Evolutionary conservation across 1,140 invertebrate genomes (phyloP).

Genomic region (Periplaneta americana): DNA sequence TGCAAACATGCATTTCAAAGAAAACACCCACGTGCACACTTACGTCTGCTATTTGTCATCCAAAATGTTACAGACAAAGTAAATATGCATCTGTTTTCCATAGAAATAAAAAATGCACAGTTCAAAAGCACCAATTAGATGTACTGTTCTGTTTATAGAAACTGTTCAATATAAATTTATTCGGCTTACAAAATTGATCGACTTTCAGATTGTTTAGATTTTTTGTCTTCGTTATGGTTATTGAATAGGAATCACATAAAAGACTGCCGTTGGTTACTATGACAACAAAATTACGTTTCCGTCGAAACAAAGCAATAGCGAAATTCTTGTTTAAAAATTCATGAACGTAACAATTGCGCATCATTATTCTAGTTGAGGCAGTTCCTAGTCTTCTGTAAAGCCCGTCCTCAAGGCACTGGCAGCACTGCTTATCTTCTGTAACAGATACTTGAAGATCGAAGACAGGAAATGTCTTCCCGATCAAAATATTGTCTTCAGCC

Average conservation of each 20-base stretch:
- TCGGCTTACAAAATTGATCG: background rate
- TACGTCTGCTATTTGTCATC: too few relatives aligned
- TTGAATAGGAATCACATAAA: background rate
- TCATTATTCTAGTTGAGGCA: background rate
- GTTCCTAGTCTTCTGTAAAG: background rate
- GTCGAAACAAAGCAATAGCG: background rate
- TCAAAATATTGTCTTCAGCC: too few relatives aligned
- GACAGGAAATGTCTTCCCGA: too few relatives aligned
- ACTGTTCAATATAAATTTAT: too few relatives aligned
- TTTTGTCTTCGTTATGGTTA: background rate
- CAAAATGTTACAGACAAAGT: too few relatives aligned
- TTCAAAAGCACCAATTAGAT: too few relatives aligned
- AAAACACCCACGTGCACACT: too few relatives aligned
- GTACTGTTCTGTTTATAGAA: too few relatives aligned
- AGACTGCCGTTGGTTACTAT: background rate
- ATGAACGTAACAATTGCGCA: background rate
- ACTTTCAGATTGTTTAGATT: background rate
- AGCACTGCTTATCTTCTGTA: background rate
- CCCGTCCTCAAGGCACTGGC: background rate
- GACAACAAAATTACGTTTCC: background rate
- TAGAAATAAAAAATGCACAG: too few relatives aligned
- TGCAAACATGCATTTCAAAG: too few relatives aligned
- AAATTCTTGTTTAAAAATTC: background rate
- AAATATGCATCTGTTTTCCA: too few relatives aligned
- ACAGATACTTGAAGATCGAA: background rate